A percentile compares a stretch with the other conserved stretches of the same genome.
Evolutionary conservation across 53 echinoderm and acorn worm species (phyloP).

Genomic region (Hippasteria phrygiana): DNA sequence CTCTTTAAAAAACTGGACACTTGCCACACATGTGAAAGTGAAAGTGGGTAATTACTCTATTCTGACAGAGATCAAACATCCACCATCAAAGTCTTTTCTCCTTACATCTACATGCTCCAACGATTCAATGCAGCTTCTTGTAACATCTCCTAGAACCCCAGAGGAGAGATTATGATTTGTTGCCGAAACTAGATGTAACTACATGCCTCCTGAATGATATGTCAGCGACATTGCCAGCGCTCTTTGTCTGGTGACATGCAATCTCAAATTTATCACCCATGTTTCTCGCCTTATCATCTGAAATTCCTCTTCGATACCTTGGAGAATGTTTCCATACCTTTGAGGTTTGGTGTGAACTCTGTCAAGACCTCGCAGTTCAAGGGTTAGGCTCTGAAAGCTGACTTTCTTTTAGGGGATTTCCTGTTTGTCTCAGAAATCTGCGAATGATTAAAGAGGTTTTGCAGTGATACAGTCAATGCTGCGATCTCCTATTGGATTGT

Average conservation of each 20-base stretch:
- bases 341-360: neutral
- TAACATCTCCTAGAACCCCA: neutral
- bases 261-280: neutral
- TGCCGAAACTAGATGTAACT: neutral
- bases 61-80: too few species aligned
- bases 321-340: constrained; percentile 2
- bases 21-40: too few species aligned
- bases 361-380: neutral
- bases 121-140: neutral
- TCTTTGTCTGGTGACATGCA: neutral
- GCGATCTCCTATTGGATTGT: too few species aligned
- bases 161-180: neutral
- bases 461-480: too few species aligned
- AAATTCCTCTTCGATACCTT: neutral
- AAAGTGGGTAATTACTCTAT: too few species aligned
- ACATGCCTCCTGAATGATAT: neutral
- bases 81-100: too few species aligned
- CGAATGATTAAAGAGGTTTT: neutral
- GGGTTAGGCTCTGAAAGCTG: neutral
- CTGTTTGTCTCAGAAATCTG: neutral
- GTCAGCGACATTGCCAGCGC: neutral
- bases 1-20: too few species aligned
- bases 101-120: neutral
- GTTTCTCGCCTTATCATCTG: constrained; percentile 14
- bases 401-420: neutral